These are phyloP conservation scores for Lophius americanus DNA, from an alignment of 2,797 vertebrate genomes.

Conservation along the genomic window DNA sequence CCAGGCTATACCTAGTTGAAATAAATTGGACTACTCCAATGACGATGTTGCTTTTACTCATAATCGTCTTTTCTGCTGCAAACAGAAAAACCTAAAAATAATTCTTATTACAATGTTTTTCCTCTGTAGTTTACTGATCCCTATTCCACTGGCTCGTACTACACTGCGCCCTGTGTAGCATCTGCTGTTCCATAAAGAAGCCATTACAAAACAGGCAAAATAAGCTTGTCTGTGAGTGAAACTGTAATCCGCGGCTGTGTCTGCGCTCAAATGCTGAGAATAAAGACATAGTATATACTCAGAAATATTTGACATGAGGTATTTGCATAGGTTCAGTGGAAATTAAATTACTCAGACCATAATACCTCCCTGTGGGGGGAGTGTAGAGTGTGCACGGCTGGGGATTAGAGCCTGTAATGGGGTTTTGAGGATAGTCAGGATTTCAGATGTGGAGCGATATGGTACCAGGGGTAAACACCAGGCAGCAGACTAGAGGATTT, in stretches of 20 bases:
- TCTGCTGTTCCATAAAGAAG: slow-evolving; percentile 21
- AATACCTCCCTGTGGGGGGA: slow-evolving; percentile 54
- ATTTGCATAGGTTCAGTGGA: slow-evolving; percentile 45
- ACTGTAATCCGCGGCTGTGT: slow-evolving; percentile 8
- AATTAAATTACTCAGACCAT: slow-evolving; percentile 59
- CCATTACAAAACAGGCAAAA: slow-evolving; percentile 11
- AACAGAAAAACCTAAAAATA: slow-evolving; percentile 18
- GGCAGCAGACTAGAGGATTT: slow-evolving; percentile 66
- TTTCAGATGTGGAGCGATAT: slow-evolving; percentile 77
- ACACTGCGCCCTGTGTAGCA: neutral
- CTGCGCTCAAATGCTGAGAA: slow-evolving; percentile 23
- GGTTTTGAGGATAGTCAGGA: slow-evolving; percentile 73
- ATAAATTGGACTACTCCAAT: slow-evolving; percentile 20
- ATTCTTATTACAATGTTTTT: slow-evolving; percentile 18
- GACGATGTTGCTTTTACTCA: neutral
- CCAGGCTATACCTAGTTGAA: slow-evolving; percentile 24
- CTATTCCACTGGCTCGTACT: slow-evolving; percentile 8
- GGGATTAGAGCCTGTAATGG: slow-evolving; percentile 76
- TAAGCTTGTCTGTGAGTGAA: slow-evolving; percentile 19
- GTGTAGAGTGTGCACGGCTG: slow-evolving; percentile 44
- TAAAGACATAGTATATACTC: slow-evolving; percentile 9
- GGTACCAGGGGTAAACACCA: slow-evolving; percentile 73
- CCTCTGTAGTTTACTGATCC: slow-evolving; percentile 19
- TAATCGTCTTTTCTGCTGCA: slow-evolving; percentile 2
- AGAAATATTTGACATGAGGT: slow-evolving; percentile 33